phyloP scores from a whole-genome alignment of 2,888 invertebrate genomes.

The Bimastos eiseni region DNA sequence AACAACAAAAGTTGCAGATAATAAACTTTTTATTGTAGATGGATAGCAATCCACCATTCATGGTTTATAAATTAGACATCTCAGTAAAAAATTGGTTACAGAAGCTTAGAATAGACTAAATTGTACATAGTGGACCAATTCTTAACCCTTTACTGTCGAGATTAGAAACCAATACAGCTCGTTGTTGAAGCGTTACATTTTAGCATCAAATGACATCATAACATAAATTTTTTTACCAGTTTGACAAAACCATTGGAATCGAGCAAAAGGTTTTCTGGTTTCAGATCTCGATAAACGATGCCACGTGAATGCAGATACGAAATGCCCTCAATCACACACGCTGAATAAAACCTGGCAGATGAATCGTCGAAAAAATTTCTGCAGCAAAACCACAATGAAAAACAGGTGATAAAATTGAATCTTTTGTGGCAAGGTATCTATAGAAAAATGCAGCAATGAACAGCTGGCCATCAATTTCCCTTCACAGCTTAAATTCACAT shows the following conservation, averaged over 20 bases:
- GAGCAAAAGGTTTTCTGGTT: conserved; percentile 24
- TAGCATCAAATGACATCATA: neutral
- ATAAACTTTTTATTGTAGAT: too few relatives aligned
- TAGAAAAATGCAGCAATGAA: neutral
- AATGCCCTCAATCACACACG: conserved; percentile 88
- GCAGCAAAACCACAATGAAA: conserved; percentile 22
- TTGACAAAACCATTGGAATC: conserved; percentile 15
- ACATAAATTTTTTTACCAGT: conserved; percentile 18
- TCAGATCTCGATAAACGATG: conserved; percentile 67
- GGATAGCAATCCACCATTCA: too few relatives aligned
- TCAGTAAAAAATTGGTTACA: neutral
- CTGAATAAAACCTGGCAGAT: conserved; percentile 83
- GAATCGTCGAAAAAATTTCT: conserved; percentile 73
- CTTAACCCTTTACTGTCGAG: too few relatives aligned
- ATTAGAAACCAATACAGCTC: too few relatives aligned
- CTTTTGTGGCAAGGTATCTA: neutral
- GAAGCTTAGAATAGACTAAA: neutral
- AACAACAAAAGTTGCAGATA: too few relatives aligned
- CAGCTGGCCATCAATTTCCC: neutral
- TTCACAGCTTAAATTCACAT: neutral
- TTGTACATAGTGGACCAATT: neutral
- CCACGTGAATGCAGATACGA: conserved; percentile 83
- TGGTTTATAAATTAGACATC: neutral
- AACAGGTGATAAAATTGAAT: neutral
- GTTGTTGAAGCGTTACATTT: too few relatives aligned